phyloP scores from a whole-genome alignment of 2,888 invertebrate species.

The Melanargia galathea region DNA sequence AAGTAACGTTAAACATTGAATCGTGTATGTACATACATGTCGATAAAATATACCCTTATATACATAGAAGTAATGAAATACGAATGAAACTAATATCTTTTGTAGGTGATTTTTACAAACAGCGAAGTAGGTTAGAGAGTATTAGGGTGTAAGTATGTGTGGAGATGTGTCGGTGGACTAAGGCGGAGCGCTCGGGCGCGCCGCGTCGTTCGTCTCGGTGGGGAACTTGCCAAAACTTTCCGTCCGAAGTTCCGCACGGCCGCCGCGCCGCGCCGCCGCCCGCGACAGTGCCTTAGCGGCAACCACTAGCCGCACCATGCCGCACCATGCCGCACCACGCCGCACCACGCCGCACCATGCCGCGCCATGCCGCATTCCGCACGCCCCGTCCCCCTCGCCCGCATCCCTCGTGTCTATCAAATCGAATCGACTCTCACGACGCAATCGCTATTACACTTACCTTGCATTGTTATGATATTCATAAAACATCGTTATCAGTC shows the following conservation, averaged over 20 bases:
- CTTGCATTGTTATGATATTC: not conserved
- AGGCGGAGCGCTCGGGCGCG: conserved; percentile 56
- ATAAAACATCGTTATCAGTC: not conserved
- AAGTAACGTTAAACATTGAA: conserved; percentile 64
- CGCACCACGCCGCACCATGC: too few relatives aligned
- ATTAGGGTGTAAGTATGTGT: conserved; percentile 73
- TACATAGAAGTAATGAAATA: conserved; percentile 79
- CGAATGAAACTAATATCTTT: conserved; percentile 83
- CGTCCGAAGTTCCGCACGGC: conserved; percentile 76
- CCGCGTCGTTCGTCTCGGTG: conserved; percentile 61
- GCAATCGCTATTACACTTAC: not conserved
- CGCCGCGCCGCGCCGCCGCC: conserved; percentile 54
- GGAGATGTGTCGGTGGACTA: conserved; percentile 64
- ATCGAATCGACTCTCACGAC: conserved; percentile 3
- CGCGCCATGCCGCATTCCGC: conserved; percentile 16
- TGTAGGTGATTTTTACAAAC: conserved; percentile 83
- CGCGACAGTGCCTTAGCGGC: conserved; percentile 65
- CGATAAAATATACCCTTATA: conserved; percentile 80
- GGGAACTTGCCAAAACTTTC: conserved; percentile 77
- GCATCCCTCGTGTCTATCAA: not conserved
- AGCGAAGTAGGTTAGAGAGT: conserved; percentile 79
- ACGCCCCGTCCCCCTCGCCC: too few relatives aligned
- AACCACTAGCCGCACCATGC: conserved; percentile 39
- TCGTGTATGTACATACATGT: conserved; percentile 74
- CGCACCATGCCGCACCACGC: conserved; percentile 33